Conservation (phyloP, 2,797 vertebrate species). For the Xenops minutus region DNA sequence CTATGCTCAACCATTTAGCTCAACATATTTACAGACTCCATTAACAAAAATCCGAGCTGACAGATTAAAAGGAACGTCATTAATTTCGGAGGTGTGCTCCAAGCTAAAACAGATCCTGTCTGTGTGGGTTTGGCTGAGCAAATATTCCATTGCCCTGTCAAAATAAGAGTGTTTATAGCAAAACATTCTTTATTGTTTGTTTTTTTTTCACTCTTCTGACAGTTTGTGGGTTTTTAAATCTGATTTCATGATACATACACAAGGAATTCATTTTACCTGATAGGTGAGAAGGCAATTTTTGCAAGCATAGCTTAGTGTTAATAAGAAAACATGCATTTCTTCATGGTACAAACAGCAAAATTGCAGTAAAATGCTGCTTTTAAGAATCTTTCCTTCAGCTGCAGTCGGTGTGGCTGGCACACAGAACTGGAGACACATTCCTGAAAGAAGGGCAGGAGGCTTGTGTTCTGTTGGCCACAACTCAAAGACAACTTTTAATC, state of each 20-base stretch:
- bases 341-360: not conserved
- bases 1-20: not conserved
- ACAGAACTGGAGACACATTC: accelerated
- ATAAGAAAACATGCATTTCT: not conserved
- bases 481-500: not conserved
- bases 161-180: not conserved
- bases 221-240: not conserved
- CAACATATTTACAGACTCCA: not conserved
- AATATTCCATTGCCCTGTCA: not conserved
- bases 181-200: not conserved
- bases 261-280: not conserved
- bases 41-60: not conserved
- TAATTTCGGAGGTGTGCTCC: not conserved
- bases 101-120: not conserved
- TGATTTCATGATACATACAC: accelerated
- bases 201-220: not conserved
- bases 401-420: not conserved
- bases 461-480: not conserved
- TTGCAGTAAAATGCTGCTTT: not conserved
- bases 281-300: not conserved
- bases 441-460: not conserved
- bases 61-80: not conserved
- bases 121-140: not conserved
- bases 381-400: not conserved
- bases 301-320: not conserved